These are phyloP conservation scores for Cottus gobio DNA, from an alignment of 2,113 vertebrate species.

Conservation along the genomic window DNA sequence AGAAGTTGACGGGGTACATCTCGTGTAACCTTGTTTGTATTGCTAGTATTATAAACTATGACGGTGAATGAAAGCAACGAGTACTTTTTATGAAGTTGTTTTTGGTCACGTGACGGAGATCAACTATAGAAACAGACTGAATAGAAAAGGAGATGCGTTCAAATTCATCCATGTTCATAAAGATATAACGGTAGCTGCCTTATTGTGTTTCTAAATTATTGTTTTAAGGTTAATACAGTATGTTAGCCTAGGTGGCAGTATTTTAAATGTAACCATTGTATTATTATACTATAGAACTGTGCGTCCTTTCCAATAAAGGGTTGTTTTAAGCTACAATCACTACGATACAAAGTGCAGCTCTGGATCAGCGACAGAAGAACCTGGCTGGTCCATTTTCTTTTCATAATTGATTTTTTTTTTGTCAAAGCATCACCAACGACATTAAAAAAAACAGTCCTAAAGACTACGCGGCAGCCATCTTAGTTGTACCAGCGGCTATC, in stretches of 20 bases:
- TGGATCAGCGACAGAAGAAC: neutral
- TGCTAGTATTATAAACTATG: neutral
- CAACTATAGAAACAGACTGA: constrained; percentile 38
- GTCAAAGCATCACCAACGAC: neutral
- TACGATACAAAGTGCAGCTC: neutral
- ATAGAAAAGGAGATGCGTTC: constrained; percentile 31
- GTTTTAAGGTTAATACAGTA: neutral
- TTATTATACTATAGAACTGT: neutral
- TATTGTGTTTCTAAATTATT: neutral
- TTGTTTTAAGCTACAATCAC: neutral
- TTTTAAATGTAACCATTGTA: neutral
- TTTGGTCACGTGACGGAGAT: constrained; percentile 62
- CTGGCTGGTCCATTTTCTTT: neutral
- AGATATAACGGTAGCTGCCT: rapidly evolving
- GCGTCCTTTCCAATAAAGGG: neutral
- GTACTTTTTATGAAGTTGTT: constrained; percentile 15
- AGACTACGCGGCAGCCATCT: constrained; percentile 67
- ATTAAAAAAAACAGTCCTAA: neutral
- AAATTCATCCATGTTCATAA: neutral
- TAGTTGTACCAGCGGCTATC: constrained; percentile 50
- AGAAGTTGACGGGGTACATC: neutral
- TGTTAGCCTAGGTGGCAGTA: neutral
- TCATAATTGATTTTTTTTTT: neutral
- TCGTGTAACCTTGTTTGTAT: neutral
- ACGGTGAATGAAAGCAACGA: neutral